Conservation (phyloP, 2,113 vertebrate genomes). For the Cheilinus undulatus region DNA sequence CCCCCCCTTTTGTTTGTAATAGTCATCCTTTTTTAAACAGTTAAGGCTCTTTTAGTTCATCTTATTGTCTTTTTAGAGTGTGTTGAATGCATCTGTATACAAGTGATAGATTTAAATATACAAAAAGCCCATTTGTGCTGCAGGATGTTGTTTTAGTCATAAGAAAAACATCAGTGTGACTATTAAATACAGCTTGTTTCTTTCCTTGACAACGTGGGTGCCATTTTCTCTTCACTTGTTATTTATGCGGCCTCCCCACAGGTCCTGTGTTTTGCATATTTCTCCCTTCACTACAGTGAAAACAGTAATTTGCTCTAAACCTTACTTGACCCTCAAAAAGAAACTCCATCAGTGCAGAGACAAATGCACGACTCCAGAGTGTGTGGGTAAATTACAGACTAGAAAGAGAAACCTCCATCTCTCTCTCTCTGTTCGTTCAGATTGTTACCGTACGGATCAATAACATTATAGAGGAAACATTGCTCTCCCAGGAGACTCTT, state of each 20-base stretch:
- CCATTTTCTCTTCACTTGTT: conserved; percentile 4
- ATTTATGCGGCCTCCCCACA: background rate
- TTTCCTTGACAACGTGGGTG: background rate
- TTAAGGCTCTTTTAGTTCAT: too few relatives aligned
- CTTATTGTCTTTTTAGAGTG: too few relatives aligned
- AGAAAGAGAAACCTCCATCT: background rate
- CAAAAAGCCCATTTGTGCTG: conserved; percentile 2
- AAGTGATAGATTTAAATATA: background rate
- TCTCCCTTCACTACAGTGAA: background rate
- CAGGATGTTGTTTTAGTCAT: background rate
- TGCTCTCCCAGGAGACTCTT: background rate
- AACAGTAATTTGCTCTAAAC: conserved; percentile 2
- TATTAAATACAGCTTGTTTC: background rate
- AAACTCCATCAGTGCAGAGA: background rate
- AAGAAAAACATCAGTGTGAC: conserved; percentile 6
- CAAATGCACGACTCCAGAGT: background rate
- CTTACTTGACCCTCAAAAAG: background rate
- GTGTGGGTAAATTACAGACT: background rate
- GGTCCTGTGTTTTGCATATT: background rate
- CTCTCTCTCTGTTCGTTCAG: background rate
- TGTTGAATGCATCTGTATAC: background rate
- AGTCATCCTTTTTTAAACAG: too few relatives aligned
- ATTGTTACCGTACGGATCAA: background rate
- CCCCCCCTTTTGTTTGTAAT: too few relatives aligned
- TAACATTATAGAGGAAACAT: background rate